Evolutionary conservation across 2,888 invertebrate species (phyloP).

Genomic region (Colostygia pectinataria): DNA sequence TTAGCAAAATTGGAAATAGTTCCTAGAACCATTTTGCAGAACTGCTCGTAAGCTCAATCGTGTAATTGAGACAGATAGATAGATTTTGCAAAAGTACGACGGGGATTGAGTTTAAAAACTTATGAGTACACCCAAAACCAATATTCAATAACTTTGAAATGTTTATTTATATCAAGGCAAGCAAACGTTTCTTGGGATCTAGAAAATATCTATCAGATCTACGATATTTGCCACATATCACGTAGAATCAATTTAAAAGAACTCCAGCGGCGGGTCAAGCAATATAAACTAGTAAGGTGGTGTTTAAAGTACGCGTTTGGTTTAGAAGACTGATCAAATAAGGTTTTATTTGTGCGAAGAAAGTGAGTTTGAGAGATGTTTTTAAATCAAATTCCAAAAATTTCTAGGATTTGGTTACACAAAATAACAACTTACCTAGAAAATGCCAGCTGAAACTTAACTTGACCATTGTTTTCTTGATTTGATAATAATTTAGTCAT

Average conservation of each 20-base stretch:
- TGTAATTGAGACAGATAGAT: not conserved
- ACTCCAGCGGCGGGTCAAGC: constrained; percentile 73
- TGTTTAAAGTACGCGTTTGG: constrained; percentile 41
- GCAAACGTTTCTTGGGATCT: constrained; percentile 10
- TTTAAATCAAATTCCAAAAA: too few relatives aligned
- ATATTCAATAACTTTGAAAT: constrained; percentile 4
- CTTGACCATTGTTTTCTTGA: too few relatives aligned
- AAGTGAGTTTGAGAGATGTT: too few relatives aligned
- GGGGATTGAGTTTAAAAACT: too few relatives aligned
- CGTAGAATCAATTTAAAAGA: constrained; percentile 75
- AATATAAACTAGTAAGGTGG: constrained; percentile 56
- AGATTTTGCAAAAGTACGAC: too few relatives aligned
- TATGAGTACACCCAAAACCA: not conserved
- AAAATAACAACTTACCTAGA: not conserved
- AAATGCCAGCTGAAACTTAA: too few relatives aligned
- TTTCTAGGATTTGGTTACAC: too few relatives aligned
- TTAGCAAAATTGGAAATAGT: constrained; percentile 12
- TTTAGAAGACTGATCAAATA: too few relatives aligned
- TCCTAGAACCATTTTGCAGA: not conserved
- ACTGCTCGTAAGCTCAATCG: not conserved
- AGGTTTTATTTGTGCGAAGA: too few relatives aligned
- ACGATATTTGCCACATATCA: constrained; percentile 61
- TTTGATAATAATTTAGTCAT: too few relatives aligned
- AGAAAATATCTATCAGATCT: constrained; percentile 16
- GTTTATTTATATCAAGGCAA: not conserved